Base-by-base conservation (phyloP, 2,888 invertebrate genomes). In the Hydrotaea cyrtoneurina region DNA sequence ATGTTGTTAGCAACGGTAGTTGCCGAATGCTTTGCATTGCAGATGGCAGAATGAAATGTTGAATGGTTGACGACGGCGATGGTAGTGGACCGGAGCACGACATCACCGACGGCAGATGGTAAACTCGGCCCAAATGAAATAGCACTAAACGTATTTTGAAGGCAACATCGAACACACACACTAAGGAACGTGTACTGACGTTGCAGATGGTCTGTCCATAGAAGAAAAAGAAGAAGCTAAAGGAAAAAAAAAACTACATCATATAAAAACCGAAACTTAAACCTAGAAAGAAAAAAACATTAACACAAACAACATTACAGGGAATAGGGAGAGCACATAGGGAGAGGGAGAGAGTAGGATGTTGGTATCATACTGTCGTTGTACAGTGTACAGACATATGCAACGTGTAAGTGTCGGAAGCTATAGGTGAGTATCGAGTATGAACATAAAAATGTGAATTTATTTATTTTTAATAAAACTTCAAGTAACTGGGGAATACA, bases 121-220 rank as follows among this genome's bases (percentile, higher is more conserved):
- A 13, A 17, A 69, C 50, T 59, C 15, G 13, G 13, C 39, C 13
- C 36, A 36, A 36, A 3, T 36, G 11, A 39, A 31, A 10, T 10
- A 55, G 13, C 19, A 39, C 26, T 21, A 66, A 43, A 74, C 55
- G 62, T 69, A 53, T 36, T 17, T 13, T 26, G 36, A 64, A 23
- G n/a, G 55, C 39, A 66, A 76, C 26, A 78, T 71, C 55, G 69
- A 78, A 78, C 46, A 2, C 53, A 72, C 19, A 31, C 53, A 55
- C 26, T 21, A 74, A 55, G 73, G 21, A 80, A 39, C 62, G 7
- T 74, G 39, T 78, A 69, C 66, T 81, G 78, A 81, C 72, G 78
- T 79, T 84, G 66, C 84, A 78, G 72, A 81, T 84, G 84, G 75
- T 75, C 78, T 46, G 73, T 31, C 53, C 26, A 72, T 62, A 73